phyloP scores from a whole-genome alignment of 2,797 vertebrate species.

The Pteronotus mesoamericanus region DNA sequence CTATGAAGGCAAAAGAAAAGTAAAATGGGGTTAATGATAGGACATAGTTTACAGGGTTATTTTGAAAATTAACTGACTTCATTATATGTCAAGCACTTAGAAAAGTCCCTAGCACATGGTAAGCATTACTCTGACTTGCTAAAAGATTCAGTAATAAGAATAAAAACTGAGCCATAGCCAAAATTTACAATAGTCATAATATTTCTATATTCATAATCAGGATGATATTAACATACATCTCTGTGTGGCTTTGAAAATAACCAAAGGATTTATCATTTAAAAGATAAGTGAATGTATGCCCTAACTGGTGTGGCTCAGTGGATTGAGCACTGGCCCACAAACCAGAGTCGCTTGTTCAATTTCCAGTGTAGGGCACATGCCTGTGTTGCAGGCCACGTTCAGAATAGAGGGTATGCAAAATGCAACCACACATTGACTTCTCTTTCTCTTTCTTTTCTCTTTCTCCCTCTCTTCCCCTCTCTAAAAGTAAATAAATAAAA shows the following conservation, averaged over 20 bases:
- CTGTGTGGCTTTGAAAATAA: constrained; percentile 20
- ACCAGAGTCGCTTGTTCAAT: too few species aligned
- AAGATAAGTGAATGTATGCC: neutral
- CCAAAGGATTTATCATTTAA: constrained; percentile 9
- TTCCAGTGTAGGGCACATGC: too few species aligned
- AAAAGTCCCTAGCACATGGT: neutral
- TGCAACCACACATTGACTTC: too few species aligned
- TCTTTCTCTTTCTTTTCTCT: too few species aligned
- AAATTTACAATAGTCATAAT: neutral
- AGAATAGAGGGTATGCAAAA: too few species aligned
- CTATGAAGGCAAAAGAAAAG: too few species aligned
- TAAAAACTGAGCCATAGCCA: neutral
- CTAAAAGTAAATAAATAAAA: too few species aligned
- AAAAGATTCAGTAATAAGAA: neutral
- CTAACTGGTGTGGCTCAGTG: too few species aligned
- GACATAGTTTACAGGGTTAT: neutral
- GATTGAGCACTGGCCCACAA: too few species aligned
- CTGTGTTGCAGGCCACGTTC: too few species aligned
- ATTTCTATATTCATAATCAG: neutral
- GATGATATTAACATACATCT: neutral
- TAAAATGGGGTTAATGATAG: neutral
- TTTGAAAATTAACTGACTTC: neutral
- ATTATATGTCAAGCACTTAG: neutral
- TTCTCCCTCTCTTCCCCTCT: too few species aligned
- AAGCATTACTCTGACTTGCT: neutral